These are phyloP conservation scores for Scopus umbretta DNA, from an alignment of 2,113 vertebrate species.

Conservation along the genomic window DNA sequence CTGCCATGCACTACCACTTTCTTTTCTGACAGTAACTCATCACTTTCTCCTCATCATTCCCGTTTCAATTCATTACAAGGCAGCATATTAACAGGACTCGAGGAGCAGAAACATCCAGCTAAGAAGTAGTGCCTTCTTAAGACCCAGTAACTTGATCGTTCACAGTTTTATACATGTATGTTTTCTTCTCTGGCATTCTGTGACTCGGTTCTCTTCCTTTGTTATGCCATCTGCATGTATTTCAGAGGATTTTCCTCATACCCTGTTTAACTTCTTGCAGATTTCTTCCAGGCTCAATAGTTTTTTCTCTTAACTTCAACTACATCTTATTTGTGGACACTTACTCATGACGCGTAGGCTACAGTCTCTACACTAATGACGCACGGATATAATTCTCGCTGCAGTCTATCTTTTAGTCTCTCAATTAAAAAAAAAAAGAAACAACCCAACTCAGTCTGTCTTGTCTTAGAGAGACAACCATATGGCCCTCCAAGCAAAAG, in stretches of 20 bases:
- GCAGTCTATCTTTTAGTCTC: background rate
- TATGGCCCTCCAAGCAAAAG: background rate
- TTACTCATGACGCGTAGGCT: background rate
- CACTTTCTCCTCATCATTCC: background rate
- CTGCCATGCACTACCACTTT: background rate
- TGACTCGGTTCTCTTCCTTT: background rate
- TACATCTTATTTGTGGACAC: background rate
- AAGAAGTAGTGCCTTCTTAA: background rate
- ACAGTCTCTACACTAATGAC: background rate
- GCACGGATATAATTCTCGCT: background rate
- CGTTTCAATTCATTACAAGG: background rate
- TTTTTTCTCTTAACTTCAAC: background rate
- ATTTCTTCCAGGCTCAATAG: background rate
- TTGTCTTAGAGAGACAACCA: background rate
- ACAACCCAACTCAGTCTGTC: background rate
- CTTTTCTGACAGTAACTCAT: background rate
- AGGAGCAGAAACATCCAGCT: background rate
- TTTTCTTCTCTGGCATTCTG: background rate
- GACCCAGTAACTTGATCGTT: background rate
- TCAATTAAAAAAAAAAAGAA: background rate
- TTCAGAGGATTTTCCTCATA: background rate
- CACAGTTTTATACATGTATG: background rate
- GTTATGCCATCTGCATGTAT: background rate
- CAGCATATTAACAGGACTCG: background rate
- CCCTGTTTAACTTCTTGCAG: background rate